Percentiles rank a stretch among this genome's conserved stretches.
Conservation (phyloP, 2,797 vertebrate species). For the Atherinosoma microstoma region DNA sequence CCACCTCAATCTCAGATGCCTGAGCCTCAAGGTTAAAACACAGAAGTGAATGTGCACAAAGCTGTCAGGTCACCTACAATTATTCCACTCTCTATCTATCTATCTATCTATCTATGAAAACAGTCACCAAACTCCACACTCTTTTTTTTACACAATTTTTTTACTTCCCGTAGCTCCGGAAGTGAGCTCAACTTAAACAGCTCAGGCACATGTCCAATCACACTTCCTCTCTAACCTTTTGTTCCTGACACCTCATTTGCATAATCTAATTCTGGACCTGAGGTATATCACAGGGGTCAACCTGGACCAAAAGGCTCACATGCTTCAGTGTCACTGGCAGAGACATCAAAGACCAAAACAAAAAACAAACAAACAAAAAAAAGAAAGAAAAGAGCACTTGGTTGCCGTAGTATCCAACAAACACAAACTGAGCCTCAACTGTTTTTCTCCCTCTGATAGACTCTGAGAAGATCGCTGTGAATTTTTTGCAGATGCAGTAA, state of each 20-base stretch:
- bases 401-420: conserved; percentile 1
- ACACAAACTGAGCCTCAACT: background rate
- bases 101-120: conserved; percentile 21
- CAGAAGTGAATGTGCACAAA: conserved; percentile 31
- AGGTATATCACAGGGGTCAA: conserved; percentile 55
- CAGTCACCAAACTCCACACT: background rate
- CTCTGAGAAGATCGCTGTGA: background rate
- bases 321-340: conserved; percentile 15
- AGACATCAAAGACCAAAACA: conserved; percentile 12
- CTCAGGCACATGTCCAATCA: conserved; percentile 31
- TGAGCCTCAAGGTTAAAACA: conserved; percentile 61
- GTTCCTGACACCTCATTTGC: conserved; percentile 50
- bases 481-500: conserved; percentile 20
- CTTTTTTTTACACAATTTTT: conserved; percentile 12
- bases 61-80: conserved; percentile 22
- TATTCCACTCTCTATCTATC: conserved; percentile 19
- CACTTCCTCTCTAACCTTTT: conserved; percentile 33
- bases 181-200: conserved; percentile 26
- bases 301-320: conserved; percentile 40
- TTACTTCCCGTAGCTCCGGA: conserved; percentile 17
- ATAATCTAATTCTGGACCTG: conserved; percentile 71
- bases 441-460: background rate
- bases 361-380: background rate
- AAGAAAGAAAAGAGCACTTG: background rate
- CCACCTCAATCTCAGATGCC: conserved; percentile 27